These are phyloP conservation scores for Netelia melanura DNA, from an alignment of 2,888 invertebrate species.

Conservation along the genomic window DNA sequence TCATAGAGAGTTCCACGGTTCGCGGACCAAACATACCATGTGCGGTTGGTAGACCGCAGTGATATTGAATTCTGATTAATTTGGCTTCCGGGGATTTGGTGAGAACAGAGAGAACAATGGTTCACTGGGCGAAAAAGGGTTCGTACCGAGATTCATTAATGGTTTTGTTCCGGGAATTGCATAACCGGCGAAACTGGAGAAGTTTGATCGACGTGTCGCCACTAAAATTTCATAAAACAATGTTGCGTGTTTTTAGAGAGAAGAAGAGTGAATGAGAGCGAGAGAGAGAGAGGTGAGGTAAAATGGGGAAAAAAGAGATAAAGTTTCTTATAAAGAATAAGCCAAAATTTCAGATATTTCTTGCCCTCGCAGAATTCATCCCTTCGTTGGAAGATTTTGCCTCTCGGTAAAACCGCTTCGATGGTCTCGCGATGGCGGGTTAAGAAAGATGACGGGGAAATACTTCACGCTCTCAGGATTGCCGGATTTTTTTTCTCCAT, in stretches of 20 bases:
- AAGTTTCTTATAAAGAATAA: neutral
- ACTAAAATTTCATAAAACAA: neutral
- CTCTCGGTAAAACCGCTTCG: neutral
- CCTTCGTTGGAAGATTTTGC: neutral
- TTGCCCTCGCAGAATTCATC: neutral
- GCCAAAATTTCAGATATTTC: neutral
- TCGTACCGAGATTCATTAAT: slow-evolving; percentile 36
- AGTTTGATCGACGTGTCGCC: neutral
- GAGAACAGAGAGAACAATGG: neutral
- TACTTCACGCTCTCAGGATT: neutral
- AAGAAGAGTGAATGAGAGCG: too few species aligned
- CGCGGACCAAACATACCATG: slow-evolving; percentile 34
- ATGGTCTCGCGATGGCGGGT: neutral
- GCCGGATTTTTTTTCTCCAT: neutral
- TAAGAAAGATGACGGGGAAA: neutral
- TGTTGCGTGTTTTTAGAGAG: neutral
- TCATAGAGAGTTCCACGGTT: slow-evolving; percentile 30
- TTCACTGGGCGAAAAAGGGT: neutral
- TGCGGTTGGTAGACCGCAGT: slow-evolving; percentile 16
- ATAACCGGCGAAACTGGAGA: neutral
- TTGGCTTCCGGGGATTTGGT: slow-evolving; percentile 41
- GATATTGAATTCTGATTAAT: slow-evolving; percentile 62
- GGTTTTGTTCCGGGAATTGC: neutral
- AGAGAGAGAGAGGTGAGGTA: too few species aligned
- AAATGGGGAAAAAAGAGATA: neutral